Base-by-base conservation (phyloP, 1,140 invertebrate genomes). In the Melipona quadrifasciata region DNA sequence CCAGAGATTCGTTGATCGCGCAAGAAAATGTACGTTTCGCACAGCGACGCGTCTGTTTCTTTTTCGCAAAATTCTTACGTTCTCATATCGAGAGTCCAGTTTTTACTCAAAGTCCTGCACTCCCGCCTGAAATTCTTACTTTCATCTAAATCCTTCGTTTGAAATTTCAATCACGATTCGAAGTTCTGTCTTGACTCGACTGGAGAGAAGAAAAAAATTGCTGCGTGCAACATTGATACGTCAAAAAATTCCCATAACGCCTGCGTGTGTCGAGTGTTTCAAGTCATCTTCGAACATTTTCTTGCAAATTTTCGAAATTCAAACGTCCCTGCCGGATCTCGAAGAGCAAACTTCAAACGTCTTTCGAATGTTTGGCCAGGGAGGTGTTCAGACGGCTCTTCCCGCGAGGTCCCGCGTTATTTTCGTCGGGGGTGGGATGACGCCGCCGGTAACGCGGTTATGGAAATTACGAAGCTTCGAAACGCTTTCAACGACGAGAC, bases 281-380 rank as follows among this genome's bases (percentile, higher is more conserved):
- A 68, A 68, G 39, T 68, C 24, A 39, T 39, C 34, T 12, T 21
- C 1, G 21, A 39, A 70, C 21, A 39, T 70, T 70, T 39, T 24
- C 1, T 34, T 6, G 19, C 1, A 24, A 39, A 70, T 70, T 70
- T 39, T 5, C 65, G 4, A 67, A 67, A 67, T 34, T 67, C 65
- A 27, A 67, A 67, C 21, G 4, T 4, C 19, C 27, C 11, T 34
- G 2, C 1, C 10, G 2, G 21, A 31, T 47, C 51, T 2, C 55
- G 16, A 51, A 70, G 61, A 74, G 65, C 75, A 80, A 74, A 61
- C 57, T 80, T 74, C 65, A 71, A 85, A 86, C 80, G 71, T 71
- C 70, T 82, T 65, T 2, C 47, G 72, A 70, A 76, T 82, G 75
- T 86, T 87, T 82, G 80, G 86, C 65, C 65, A 34, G 80, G 47